Conservation (phyloP, 2,888 invertebrate species). For the Cabera pusaria region DNA sequence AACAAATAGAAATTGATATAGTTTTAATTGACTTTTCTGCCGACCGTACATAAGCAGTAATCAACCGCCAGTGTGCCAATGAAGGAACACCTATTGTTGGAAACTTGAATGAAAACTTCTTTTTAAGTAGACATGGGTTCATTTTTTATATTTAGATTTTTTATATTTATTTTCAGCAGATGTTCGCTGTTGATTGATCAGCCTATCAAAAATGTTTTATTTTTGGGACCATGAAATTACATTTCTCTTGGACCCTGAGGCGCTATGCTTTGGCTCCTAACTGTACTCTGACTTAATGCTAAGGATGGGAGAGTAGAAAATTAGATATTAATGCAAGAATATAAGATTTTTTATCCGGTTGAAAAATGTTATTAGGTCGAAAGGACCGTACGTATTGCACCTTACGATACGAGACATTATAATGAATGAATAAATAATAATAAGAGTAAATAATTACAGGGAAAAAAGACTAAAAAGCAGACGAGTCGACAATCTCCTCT, state of each 20-base stretch:
- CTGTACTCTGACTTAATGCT: constrained; percentile 5
- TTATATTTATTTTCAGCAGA: constrained; percentile 80
- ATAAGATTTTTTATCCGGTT: too few relatives aligned
- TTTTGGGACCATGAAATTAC: constrained; percentile 74
- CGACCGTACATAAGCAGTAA: constrained; percentile 62
- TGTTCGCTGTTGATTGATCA: constrained; percentile 73
- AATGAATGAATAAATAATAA: too few relatives aligned
- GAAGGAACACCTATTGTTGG: constrained; percentile 80
- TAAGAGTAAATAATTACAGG: too few relatives aligned
- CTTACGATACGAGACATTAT: too few relatives aligned
- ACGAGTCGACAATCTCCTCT: too few relatives aligned
- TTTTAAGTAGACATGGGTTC: constrained; percentile 73
- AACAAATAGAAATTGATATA: too few relatives aligned
- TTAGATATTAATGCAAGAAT: too few relatives aligned
- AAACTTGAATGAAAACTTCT: constrained; percentile 80
- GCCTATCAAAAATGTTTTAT: constrained; percentile 58
- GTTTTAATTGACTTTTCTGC: constrained; percentile 39
- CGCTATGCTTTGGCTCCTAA: constrained; percentile 14
- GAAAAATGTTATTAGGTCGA: too few relatives aligned
- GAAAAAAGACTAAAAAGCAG: too few relatives aligned
- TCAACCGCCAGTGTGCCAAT: constrained; percentile 81
- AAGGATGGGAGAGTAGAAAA: too few relatives aligned
- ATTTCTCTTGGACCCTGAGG: constrained; percentile 37
- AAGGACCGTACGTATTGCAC: too few relatives aligned
- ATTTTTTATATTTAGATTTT: constrained; percentile 65